phyloP scores from a whole-genome alignment of 2,888 invertebrate genomes.

The Drosophila anomelani region DNA sequence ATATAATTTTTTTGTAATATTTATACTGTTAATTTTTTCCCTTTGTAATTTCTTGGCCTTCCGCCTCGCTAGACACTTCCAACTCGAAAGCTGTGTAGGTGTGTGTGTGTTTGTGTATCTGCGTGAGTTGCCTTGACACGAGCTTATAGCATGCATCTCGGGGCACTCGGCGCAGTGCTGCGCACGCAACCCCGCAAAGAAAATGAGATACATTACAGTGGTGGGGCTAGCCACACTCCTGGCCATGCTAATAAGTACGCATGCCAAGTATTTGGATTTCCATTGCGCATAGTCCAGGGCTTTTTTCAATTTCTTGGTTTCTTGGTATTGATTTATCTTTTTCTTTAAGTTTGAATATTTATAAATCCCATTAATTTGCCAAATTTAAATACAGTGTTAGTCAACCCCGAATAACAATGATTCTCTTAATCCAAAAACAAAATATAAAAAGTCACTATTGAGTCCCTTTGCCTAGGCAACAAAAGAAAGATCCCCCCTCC shows the following conservation, averaged over 20 bases:
- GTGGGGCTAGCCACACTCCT: neutral
- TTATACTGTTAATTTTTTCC: neutral
- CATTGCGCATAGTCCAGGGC: neutral
- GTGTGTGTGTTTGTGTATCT: slow-evolving; percentile 14
- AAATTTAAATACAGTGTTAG: neutral
- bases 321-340: neutral
- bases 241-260: slow-evolving; percentile 10
- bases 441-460: neutral
- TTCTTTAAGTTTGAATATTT: neutral
- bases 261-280: neutral
- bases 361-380: neutral
- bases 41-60: slow-evolving; percentile 15
- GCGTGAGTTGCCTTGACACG: slow-evolving; percentile 24
- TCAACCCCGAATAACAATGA: neutral
- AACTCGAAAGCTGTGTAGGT: neutral
- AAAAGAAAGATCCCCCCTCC: slow-evolving; percentile 11
- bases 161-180: slow-evolving; percentile 62
- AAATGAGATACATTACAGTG: neutral
- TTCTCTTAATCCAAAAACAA: neutral
- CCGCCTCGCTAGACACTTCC: slow-evolving; percentile 21
- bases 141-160: slow-evolving; percentile 65
- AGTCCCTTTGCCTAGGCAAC: neutral
- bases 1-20: neutral
- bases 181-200: slow-evolving; percentile 60
- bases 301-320: neutral